phyloP scores from a whole-genome alignment of 2,797 vertebrate species.

The Leptatherina wallacei region DNA sequence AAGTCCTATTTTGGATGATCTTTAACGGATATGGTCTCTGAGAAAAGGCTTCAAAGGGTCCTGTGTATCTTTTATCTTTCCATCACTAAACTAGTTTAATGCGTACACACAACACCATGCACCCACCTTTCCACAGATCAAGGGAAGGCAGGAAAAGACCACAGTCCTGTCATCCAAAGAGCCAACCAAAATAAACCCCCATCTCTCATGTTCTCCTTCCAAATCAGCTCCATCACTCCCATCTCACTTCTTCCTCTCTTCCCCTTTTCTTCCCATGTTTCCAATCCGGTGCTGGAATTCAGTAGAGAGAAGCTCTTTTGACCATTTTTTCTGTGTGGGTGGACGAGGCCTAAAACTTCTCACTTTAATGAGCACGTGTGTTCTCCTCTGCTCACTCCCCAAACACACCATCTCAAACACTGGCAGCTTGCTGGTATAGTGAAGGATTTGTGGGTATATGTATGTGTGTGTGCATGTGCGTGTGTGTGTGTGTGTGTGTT shows the following conservation, averaged over 20 bases:
- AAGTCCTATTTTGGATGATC: slow-evolving; percentile 58
- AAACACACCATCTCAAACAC: slow-evolving; percentile 46
- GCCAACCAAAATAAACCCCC: slow-evolving; percentile 29
- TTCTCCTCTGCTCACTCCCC: slow-evolving; percentile 52
- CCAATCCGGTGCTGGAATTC: slow-evolving; percentile 45
- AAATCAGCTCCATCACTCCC: slow-evolving; percentile 42
- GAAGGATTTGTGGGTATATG: slow-evolving; percentile 11
- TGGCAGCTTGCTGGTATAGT: slow-evolving; percentile 39
- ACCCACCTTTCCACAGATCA: slow-evolving; percentile 12
- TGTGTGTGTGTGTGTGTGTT: no score
- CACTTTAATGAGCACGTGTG: slow-evolving; percentile 69
- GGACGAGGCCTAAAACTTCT: slow-evolving; percentile 58
- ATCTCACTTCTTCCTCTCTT: slow-evolving; percentile 27
- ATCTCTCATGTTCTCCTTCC: slow-evolving; percentile 18
- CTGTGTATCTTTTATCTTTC: slow-evolving; percentile 63
- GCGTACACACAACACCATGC: slow-evolving; percentile 15
- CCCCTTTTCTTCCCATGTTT: slow-evolving; percentile 39
- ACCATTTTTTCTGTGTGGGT: slow-evolving; percentile 50
- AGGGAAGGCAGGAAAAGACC: slow-evolving; percentile 5
- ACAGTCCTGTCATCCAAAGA: slow-evolving; percentile 30
- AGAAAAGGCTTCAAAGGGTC: slow-evolving; percentile 61
- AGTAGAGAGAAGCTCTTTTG: slow-evolving; percentile 30
- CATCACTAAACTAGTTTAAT: slow-evolving; percentile 55
- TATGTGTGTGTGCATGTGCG: background rate
- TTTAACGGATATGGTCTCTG: slow-evolving; percentile 62